Percentiles rank a stretch among this genome's conserved stretches.
phyloP scores from a whole-genome alignment of 2,113 vertebrate genomes.

The Xiphophorus hellerii region DNA sequence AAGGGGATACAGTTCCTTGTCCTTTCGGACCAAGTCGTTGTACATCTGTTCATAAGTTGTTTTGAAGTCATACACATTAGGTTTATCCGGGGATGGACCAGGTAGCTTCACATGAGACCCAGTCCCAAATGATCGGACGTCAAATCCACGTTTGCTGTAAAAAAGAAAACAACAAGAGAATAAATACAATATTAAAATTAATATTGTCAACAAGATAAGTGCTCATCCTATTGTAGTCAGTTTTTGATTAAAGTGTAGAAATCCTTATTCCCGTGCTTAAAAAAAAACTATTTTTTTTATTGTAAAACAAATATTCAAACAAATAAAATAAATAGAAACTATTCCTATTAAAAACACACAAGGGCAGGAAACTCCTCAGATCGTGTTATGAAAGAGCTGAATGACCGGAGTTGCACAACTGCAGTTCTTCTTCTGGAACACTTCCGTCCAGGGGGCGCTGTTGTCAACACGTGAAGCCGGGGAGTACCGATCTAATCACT shows the following conservation, averaged over 20 bases:
- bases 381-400: not conserved
- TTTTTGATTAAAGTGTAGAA: not conserved
- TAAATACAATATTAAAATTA: not conserved
- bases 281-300: not conserved
- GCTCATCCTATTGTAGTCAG: not conserved
- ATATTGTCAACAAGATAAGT: not conserved
- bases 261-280: not conserved
- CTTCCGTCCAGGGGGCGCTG: slow-evolving; percentile 52
- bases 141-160: slow-evolving; percentile 97
- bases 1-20: slow-evolving; percentile 99
- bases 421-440: slow-evolving; percentile 42
- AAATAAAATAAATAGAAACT: too few relatives aligned
- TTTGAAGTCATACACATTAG: slow-evolving; percentile 99
- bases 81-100: slow-evolving; percentile 97
- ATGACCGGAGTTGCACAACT: slow-evolving; percentile 6
- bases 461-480: slow-evolving; percentile 20
- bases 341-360: not conserved
- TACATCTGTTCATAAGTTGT: slow-evolving; percentile 99
- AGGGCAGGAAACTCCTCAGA: not conserved
- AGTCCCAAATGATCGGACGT: slow-evolving; percentile 96
- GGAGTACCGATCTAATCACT: not conserved
- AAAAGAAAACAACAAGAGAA: slow-evolving; percentile 68
- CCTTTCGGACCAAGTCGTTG: slow-evolving; percentile 99
- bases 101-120: slow-evolving; percentile 97
- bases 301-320: not conserved